Base-by-base conservation (phyloP, 2,113 vertebrate species). In the Syngnathoides biaculeatus region DNA sequence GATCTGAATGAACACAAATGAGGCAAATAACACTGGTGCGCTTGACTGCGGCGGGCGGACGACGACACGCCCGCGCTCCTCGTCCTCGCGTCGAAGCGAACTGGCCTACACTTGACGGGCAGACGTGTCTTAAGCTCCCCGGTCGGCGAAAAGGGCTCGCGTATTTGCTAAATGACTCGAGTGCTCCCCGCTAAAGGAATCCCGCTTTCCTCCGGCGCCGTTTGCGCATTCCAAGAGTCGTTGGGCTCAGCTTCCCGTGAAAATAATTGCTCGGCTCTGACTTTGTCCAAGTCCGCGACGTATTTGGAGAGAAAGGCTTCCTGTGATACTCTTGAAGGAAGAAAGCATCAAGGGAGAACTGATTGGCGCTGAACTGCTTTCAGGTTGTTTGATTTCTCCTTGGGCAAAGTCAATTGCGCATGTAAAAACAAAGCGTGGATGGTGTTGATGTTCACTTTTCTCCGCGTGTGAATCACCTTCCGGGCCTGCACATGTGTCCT, bases 301-400 rank as follows among this genome's bases (percentile, higher is more conserved):
- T 66, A 77, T 82, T 81, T 72, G 58, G 72, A 81, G 67, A 71
- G 20, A 70, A 74, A 52, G 58, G 56, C 38, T 66, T 61, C 56
- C 70, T 50, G 26, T 1, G 65, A 82, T 79, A 72, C 66, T 66
- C 68, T 67, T 78, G 74, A 85, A 75, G 81, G 80, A 84, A 79
- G 83, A 80, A 73, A 75, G 73, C 63, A 79, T 78, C 76, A 78
- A 69, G 84, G 63, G 62, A n/a, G 68, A 66, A 88, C 81, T 81
- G 76, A 87, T 79, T 80, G 74, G 71, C 78, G 65, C 77, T 63
- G 15, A 58, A 58, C 17, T 35, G 24, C 56, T 35, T 52, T 52
- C 48, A 52, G 48, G 12, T 56, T 56, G 53, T 56, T 56, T 56
- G 55, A 12, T 27, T 30, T 52, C 48, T 20, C 48, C 48, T 52